Conservation (phyloP, 2,888 invertebrate genomes). For the Pyrrhia umbra region DNA sequence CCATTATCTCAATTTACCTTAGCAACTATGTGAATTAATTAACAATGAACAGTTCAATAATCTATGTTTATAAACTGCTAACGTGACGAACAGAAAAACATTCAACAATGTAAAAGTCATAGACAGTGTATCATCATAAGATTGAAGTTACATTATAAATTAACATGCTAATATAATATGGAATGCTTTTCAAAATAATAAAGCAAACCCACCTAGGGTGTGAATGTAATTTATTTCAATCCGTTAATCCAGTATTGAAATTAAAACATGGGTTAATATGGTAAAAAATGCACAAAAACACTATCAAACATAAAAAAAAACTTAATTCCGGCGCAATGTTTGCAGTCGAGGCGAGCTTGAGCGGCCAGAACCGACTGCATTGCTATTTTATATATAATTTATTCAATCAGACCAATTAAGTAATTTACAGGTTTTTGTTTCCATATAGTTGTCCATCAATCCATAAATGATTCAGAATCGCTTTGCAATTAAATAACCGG, state of each 20-base stretch:
- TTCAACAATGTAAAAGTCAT: slow-evolving; percentile 14
- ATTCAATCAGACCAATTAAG: slow-evolving; percentile 28
- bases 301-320: slow-evolving; percentile 14
- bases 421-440: slow-evolving; percentile 7
- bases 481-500: not conserved
- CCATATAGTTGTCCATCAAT: not conserved
- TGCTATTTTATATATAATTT: slow-evolving; percentile 15
- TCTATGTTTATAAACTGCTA: slow-evolving; percentile 40
- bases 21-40: slow-evolving; percentile 15
- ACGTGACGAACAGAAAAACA: slow-evolving; percentile 35
- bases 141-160: slow-evolving; percentile 1
- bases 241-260: slow-evolving; percentile 11
- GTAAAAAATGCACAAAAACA: slow-evolving; percentile 33
- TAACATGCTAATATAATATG: not conserved
- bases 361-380: slow-evolving; percentile 15
- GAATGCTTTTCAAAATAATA: not conserved
- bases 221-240: slow-evolving; percentile 5
- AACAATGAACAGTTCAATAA: slow-evolving; percentile 28
- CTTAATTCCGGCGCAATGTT: slow-evolving; percentile 15
- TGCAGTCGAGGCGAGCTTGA: too few species aligned
- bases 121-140: slow-evolving; percentile 3
- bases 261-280: too few species aligned
- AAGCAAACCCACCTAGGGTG: not conserved
- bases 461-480: not conserved
- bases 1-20: slow-evolving; percentile 28